A percentile compares a stretch with the other conserved stretches of the same genome.
These are phyloP conservation scores for Drosophila percnosoma DNA, from an alignment of 2,888 invertebrate genomes.

Conservation along the genomic window DNA sequence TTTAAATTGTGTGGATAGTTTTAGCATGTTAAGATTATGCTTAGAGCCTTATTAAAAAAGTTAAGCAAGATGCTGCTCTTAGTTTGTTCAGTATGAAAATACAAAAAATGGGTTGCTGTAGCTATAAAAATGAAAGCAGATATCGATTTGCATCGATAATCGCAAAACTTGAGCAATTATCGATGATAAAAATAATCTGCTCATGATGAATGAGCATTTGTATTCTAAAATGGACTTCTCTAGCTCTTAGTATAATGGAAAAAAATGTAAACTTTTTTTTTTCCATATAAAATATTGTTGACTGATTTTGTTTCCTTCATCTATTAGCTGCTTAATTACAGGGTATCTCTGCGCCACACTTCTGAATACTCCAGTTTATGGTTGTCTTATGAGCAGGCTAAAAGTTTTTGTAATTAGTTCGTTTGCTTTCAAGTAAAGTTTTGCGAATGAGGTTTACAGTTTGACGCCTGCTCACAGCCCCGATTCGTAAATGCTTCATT, in stretches of 20 bases:
- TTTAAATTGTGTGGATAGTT: background rate
- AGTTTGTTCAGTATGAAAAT: background rate
- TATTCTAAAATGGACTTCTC: background rate
- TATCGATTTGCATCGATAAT: background rate
- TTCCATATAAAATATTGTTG: background rate
- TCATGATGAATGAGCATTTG: background rate
- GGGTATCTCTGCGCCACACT: background rate
- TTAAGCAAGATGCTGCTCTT: background rate
- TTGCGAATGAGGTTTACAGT: conserved; percentile 68
- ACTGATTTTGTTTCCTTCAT: background rate
- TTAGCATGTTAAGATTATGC: background rate
- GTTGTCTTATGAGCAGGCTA: conserved; percentile 3
- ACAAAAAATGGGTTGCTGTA: background rate
- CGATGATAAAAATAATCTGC: background rate
- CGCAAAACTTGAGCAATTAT: background rate
- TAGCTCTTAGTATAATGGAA: background rate
- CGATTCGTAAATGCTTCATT: conserved; percentile 62
- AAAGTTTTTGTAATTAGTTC: conserved; percentile 49
- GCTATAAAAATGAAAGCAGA: background rate
- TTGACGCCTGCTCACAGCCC: conserved; percentile 64
- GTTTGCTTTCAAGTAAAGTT: conserved; percentile 47
- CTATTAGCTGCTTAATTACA: background rate
- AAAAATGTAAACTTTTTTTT: no score
- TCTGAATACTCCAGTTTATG: background rate
- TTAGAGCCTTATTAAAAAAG: background rate